phyloP scores from a whole-genome alignment of 2,797 vertebrate genomes.

The Labeo calbasu region DNA sequence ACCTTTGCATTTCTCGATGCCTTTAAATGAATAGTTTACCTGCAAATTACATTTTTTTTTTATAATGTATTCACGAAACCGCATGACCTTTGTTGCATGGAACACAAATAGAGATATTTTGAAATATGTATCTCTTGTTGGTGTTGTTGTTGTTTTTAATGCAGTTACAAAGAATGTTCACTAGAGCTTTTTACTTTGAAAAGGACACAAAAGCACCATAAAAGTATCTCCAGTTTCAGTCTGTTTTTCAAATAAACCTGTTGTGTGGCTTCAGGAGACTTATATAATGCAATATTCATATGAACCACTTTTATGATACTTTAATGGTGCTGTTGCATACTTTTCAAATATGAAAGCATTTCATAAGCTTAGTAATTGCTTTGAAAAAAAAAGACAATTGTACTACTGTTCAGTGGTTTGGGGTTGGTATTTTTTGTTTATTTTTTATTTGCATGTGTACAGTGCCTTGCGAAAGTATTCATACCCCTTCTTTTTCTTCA shows the following conservation, averaged over 20 bases:
- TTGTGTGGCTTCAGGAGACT: neutral
- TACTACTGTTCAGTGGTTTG: too few relatives aligned
- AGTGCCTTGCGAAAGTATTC: too few relatives aligned
- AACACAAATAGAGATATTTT: neutral
- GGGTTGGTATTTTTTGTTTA: too few relatives aligned
- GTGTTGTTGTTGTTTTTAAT: neutral
- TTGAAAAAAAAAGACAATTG: too few relatives aligned
- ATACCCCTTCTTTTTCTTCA: too few relatives aligned
- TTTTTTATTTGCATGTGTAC: too few relatives aligned
- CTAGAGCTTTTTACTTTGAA: neutral
- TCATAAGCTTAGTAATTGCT: neutral
- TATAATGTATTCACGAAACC: neutral
- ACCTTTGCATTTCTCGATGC: neutral
- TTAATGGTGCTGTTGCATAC: neutral
- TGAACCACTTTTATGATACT: neutral
- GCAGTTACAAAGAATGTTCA: neutral
- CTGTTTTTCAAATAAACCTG: neutral
- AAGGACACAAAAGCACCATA: neutral
- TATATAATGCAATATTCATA: neutral
- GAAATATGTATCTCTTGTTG: neutral
- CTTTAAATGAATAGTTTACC: slow-evolving; percentile 10
- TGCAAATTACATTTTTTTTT: neutral
- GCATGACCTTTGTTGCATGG: neutral
- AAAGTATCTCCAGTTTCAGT: neutral
- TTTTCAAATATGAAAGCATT: neutral